phyloP scores from a whole-genome alignment of 2,797 vertebrate genomes.

The Bucorvus abyssinicus region DNA sequence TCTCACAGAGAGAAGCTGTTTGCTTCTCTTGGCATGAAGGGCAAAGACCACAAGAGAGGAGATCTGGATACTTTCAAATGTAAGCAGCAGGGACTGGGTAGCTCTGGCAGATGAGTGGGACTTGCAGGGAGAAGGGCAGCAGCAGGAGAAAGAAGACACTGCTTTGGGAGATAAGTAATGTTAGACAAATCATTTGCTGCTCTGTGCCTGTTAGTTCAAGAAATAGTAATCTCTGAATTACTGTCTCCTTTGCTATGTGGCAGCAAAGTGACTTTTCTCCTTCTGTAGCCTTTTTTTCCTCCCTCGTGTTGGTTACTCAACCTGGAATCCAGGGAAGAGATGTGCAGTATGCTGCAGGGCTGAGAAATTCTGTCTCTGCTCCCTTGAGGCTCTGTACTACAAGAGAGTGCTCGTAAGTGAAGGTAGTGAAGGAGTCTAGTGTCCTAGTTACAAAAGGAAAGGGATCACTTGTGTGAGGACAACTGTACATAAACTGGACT shows the following conservation, averaged over 20 bases:
- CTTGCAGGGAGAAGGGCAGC: neutral
- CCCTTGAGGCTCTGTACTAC: accelerated
- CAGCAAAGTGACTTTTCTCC: neutral
- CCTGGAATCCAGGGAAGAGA: neutral
- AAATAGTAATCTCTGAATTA: neutral
- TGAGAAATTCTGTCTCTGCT: neutral
- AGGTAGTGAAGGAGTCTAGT: neutral
- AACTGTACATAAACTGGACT: neutral
- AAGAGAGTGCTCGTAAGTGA: neutral
- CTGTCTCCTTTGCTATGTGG: neutral
- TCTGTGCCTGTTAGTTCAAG: neutral
- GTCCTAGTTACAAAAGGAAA: neutral
- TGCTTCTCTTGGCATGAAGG: neutral
- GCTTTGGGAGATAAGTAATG: neutral
- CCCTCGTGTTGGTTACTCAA: neutral
- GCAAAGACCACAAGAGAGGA: neutral
- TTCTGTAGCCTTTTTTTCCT: neutral
- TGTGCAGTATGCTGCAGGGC: neutral
- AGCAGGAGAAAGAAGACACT: neutral
- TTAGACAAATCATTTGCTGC: neutral
- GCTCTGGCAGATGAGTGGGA: neutral
- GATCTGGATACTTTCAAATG: neutral
- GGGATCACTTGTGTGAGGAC: neutral
- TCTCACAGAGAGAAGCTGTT: neutral
- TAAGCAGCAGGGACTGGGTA: neutral